Percentiles rank a stretch among this genome's conserved stretches.
These are phyloP conservation scores for Bothrops jararaca DNA, from an alignment of 2,113 vertebrate genomes.

Conservation along the genomic window DNA sequence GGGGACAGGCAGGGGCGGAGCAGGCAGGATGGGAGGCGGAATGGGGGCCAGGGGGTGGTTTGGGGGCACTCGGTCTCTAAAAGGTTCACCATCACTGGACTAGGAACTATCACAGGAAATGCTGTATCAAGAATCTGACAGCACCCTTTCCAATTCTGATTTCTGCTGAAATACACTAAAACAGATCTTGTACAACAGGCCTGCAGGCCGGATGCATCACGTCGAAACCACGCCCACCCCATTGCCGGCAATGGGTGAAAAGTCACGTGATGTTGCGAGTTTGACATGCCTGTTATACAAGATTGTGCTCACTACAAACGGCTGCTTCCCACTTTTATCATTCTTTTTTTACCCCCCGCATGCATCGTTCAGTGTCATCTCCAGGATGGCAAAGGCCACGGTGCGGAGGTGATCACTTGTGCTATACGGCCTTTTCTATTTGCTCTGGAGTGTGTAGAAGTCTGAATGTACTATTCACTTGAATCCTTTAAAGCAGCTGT, in stretches of 20 bases:
- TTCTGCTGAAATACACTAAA: background rate
- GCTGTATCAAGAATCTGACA: background rate
- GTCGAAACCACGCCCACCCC: too few species aligned
- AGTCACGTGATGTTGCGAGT: too few species aligned
- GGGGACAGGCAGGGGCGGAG: too few species aligned
- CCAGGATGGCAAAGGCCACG: background rate
- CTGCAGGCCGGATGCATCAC: too few species aligned
- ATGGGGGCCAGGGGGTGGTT: too few species aligned
- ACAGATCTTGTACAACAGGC: background rate
- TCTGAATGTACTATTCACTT: background rate
- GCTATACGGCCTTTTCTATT: background rate
- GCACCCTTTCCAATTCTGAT: background rate
- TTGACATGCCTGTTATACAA: too few species aligned
- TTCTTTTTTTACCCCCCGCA: background rate
- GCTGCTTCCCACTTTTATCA: background rate
- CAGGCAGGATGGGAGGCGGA: too few species aligned
- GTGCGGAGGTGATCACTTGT: background rate
- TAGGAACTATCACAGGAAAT: background rate
- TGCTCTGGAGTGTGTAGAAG: background rate
- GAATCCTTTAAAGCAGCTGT: background rate
- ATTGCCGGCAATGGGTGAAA: too few species aligned
- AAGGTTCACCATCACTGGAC: too few species aligned
- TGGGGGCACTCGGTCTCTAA: too few species aligned
- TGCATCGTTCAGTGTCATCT: background rate
- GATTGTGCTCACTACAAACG: background rate